Conservation (phyloP, 2,797 vertebrate species). For the Triplophysa yarkandensis region DNA sequence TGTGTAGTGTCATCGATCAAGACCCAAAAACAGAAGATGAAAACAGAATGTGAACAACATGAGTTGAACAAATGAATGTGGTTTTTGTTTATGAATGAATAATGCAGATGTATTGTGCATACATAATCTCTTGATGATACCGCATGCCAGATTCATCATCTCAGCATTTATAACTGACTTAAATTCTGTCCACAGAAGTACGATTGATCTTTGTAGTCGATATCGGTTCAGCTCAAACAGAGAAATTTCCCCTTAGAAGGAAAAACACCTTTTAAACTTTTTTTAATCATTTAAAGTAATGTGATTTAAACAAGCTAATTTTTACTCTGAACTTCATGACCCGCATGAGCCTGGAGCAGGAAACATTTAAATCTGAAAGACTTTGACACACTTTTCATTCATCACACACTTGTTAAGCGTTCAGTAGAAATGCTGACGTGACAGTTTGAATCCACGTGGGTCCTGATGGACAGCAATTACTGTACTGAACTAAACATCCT, state of each 20-base stretch:
- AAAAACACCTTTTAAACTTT: background rate
- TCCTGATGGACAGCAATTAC: conserved; percentile 14
- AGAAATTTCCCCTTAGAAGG: background rate
- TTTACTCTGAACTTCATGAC: conserved; percentile 4
- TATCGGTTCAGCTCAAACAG: background rate
- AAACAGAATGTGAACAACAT: too few species aligned
- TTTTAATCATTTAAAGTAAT: background rate
- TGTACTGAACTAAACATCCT: background rate
- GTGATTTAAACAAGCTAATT: conserved; percentile 1
- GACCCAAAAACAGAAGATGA: too few species aligned
- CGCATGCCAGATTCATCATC: background rate
- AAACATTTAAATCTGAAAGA: conserved; percentile 20
- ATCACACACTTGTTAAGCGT: conserved; percentile 24
- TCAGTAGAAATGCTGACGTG: conserved; percentile 12
- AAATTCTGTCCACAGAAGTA: background rate
- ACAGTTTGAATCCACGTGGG: background rate
- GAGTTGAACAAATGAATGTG: too few species aligned
- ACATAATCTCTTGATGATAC: background rate
- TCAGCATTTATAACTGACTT: background rate
- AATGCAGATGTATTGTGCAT: background rate
- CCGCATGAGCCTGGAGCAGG: background rate
- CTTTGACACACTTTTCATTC: conserved; percentile 26
- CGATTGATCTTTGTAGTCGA: background rate
- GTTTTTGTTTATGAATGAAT: background rate
- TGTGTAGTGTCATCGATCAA: too few species aligned